Evolutionary conservation across 2,797 vertebrate genomes (phyloP), one percentile per base, ranked within the genome.

Genomic region (Eupleurogrammus muticus): DNA sequence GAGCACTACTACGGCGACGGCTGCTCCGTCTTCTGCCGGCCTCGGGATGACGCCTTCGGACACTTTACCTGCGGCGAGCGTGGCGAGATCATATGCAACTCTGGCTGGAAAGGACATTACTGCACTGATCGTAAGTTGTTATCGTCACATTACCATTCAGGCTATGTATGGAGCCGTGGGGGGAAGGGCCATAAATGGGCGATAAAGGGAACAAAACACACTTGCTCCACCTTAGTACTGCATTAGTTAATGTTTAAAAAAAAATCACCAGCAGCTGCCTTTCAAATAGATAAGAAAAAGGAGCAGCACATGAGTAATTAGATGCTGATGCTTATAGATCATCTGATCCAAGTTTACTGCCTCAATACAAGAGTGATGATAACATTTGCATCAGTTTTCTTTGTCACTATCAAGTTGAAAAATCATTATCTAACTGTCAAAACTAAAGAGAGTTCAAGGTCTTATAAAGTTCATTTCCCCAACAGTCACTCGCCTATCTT

Each of bases 1-100:
- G 98, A 99, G 82, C 96, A 99, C 78, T 99, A 99, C 92, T 99
- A 98, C 0, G 98, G 98, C 12, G 97, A 99, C 2, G 97, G 97
- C 23, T 99, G 98, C 90, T 99, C 98, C 0, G 97, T 98, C 70
- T 98, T 99, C 91, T 99, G 98, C 79, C 95, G 98, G 0, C 97
- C 98, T 9, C 85, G 97, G 5, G 97, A 99, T 0, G 97, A 99
- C 12, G 95, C 97, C 24, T 99, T 99, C 1, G 98, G 98, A n/a
- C 98, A 99, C 90, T 99, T 99, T 91, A 96, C 95, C 70, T 99
- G 98, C 0, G 97, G 97, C 73, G 97, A 99, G 73, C 95, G 96
- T 1, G 98, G 98, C 0, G 97, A 98, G 80, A 99, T 98, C 77
- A 92, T 96, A 81, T 99, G 98, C 90, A 96, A 96, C 81, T 96